Percentiles rank a stretch among this genome's conserved stretches.
Evolutionary conservation across 1,140 invertebrate species (phyloP).

Genomic region (Ceratina australensis): DNA sequence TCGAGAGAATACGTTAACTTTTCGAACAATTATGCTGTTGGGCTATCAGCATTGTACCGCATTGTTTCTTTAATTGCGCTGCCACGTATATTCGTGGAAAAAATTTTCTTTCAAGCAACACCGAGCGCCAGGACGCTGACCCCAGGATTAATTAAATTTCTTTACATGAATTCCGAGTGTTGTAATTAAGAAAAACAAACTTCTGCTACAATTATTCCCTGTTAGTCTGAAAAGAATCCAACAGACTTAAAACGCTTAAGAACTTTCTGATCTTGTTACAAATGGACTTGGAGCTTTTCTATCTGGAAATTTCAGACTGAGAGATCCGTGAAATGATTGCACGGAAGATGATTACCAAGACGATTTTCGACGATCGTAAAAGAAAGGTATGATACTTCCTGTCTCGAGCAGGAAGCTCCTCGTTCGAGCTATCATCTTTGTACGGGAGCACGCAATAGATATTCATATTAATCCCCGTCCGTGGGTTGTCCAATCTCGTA

Average conservation of each 20-base stretch:
- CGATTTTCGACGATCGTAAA: conserved; percentile 17
- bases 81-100: background rate
- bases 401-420: conserved; percentile 16
- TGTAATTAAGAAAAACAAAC: background rate
- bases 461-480: conserved; percentile 31
- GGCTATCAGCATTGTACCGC: background rate
- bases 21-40: background rate
- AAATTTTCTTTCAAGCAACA: background rate
- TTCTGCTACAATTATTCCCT: background rate
- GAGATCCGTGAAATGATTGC: no score
- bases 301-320: no score
- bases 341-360: no score
- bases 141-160: background rate
- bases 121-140: background rate
- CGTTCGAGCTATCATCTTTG: conserved; percentile 15
- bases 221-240: background rate
- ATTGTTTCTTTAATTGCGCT: conserved; percentile 18
- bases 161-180: background rate
- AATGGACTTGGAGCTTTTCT: background rate
- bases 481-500: conserved; percentile 30
- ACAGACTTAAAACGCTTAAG: background rate
- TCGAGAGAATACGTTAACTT: background rate
- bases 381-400: conserved; percentile 12
- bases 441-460: conserved; percentile 28
- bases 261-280: background rate